Conservation (phyloP, 2,113 vertebrate genomes). For the Balaenoptera acutorostrata region DNA sequence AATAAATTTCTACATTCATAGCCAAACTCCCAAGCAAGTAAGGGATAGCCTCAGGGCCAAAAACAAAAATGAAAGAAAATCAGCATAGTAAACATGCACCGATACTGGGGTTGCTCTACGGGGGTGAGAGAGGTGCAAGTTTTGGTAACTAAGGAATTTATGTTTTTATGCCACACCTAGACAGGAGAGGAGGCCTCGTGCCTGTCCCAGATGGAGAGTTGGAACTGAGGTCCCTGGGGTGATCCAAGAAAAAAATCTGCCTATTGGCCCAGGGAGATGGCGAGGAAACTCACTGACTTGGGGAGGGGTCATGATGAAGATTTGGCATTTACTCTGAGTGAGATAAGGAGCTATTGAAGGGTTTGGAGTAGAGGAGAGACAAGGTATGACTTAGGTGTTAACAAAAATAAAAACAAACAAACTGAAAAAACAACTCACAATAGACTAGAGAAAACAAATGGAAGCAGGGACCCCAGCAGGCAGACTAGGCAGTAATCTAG, state of each 20-base stretch:
- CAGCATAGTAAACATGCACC: background rate
- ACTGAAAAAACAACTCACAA: too few relatives aligned
- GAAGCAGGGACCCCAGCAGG: background rate
- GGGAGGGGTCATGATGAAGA: background rate
- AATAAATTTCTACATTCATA: background rate
- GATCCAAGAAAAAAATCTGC: background rate
- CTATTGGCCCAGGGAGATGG: background rate
- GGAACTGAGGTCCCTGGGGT: background rate
- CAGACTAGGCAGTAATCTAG: background rate
- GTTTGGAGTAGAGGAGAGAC: background rate
- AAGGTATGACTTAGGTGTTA: background rate
- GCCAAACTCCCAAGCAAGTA: background rate
- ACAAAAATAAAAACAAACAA: background rate
- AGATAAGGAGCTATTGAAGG: background rate
- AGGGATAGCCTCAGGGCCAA: background rate
- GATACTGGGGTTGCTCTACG: rapidly evolving
- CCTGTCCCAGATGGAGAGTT: background rate
- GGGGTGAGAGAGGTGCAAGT: background rate
- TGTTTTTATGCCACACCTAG: background rate
- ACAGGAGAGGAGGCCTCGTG: background rate
- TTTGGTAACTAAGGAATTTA: background rate
- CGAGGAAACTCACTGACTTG: background rate
- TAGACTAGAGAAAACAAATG: background rate
- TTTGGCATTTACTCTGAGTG: background rate
- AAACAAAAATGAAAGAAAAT: background rate